These are phyloP conservation scores for Ornithorhynchus anatinus DNA, from an alignment of 2,113 vertebrate species.

Conservation along the genomic window DNA sequence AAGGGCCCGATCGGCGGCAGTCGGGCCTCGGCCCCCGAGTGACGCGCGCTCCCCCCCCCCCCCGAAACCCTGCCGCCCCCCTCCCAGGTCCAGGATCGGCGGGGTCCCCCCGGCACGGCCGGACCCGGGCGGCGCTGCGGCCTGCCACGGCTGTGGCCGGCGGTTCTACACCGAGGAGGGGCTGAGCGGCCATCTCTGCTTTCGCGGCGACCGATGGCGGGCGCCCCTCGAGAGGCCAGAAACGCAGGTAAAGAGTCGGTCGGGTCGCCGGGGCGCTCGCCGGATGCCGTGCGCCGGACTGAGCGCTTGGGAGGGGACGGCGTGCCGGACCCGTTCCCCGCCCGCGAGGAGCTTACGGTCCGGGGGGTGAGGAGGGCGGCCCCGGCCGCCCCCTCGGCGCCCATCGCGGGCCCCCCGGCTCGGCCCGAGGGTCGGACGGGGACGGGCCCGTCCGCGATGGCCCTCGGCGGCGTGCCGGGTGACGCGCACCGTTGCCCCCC, in stretches of 20 bases:
- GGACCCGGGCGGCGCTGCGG: not conserved
- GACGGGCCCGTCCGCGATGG: too few relatives aligned
- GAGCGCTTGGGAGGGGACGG: not conserved
- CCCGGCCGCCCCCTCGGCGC: too few relatives aligned
- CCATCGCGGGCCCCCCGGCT: too few relatives aligned
- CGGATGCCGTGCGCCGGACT: not conserved
- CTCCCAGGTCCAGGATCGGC: conserved; percentile 11
- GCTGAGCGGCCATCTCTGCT: conserved; percentile 52
- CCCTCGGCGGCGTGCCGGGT: too few relatives aligned
- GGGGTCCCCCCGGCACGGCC: conserved; percentile 10
- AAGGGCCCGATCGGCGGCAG: too few relatives aligned
- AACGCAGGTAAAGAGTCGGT: conserved; percentile 52
- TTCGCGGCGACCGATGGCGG: conserved; percentile 47
- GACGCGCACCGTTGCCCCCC: conserved; percentile 21
- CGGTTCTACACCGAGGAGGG: conserved; percentile 52
- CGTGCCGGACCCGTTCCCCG: too few relatives aligned
- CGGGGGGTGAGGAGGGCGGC: too few relatives aligned
- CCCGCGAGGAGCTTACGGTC: too few relatives aligned
- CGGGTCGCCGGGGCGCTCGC: not conserved
- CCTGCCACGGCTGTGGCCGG: conserved; percentile 46
- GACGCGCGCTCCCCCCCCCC: too few relatives aligned
- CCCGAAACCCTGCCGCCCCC: not conserved
- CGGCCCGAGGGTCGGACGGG: too few relatives aligned
- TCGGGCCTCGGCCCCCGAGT: too few relatives aligned
- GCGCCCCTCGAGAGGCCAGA: conserved; percentile 32